Evolutionary conservation across 2,888 invertebrate genomes (phyloP).

Genomic region (Caradrina kadenii): DNA sequence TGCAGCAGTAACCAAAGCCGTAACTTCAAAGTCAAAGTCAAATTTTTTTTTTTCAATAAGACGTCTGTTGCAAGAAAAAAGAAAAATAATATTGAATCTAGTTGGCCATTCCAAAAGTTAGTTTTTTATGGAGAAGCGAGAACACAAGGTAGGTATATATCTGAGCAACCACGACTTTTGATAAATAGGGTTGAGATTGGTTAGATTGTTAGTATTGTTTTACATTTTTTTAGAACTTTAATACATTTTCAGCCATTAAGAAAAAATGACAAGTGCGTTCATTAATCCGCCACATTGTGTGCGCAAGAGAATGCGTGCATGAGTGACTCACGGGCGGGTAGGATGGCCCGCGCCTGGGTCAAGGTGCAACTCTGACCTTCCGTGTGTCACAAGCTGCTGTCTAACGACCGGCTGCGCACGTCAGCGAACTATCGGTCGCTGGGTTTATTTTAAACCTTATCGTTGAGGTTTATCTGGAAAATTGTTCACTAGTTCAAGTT

Average conservation of each 20-base stretch:
- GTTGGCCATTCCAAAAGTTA: too few species aligned
- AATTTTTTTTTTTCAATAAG: too few species aligned
- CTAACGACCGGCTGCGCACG: constrained; percentile 26
- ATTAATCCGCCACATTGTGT: constrained; percentile 3
- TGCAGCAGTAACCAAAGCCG: too few species aligned
- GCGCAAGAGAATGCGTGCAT: constrained; percentile 40
- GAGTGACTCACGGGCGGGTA: constrained; percentile 37
- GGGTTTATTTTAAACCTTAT: constrained; percentile 1
- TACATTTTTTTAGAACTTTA: too few species aligned
- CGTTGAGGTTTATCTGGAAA: not conserved
- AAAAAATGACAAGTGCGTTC: constrained; percentile 27
- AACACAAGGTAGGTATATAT: too few species aligned
- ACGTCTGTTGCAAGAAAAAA: too few species aligned
- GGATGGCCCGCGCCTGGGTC: constrained; percentile 41
- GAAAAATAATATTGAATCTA: too few species aligned
- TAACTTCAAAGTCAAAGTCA: too few species aligned
- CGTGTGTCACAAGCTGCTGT: constrained; percentile 39
- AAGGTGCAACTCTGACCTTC: constrained; percentile 51
- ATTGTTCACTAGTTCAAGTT: not conserved
- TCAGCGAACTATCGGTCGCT: not conserved
- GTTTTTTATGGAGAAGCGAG: too few species aligned
- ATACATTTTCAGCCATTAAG: constrained; percentile 12
- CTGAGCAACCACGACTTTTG: too few species aligned
- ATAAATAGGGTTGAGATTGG: too few species aligned
- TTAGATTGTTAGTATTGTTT: too few species aligned